Conservation (phyloP, 1,140 invertebrate species). For the Apis dorsata region DNA sequence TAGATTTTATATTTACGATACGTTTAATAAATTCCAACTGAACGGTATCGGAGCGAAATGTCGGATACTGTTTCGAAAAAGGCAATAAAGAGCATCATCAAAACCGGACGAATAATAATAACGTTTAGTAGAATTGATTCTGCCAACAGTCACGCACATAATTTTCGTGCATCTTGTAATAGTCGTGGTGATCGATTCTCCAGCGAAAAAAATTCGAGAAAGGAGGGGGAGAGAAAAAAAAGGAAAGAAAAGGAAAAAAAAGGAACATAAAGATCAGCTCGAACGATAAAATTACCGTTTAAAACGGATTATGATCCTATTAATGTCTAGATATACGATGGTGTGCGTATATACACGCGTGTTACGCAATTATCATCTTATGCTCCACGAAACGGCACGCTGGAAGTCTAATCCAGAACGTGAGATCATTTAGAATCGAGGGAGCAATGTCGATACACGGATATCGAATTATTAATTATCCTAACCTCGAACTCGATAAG, state of each 20-base stretch:
- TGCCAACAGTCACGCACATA: not conserved
- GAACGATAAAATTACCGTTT: constrained; percentile 38
- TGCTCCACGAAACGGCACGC: not conserved
- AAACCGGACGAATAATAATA: not conserved
- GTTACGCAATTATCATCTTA: constrained; percentile 23
- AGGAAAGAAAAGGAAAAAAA: not conserved
- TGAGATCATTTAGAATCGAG: constrained; percentile 55
- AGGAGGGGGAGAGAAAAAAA: not conserved
- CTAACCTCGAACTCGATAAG: constrained; percentile 50
- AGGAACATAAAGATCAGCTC: not conserved
- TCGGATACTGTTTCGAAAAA: not conserved
- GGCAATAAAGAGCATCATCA: not conserved
- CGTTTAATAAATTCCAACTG: not conserved
- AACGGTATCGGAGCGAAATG: not conserved
- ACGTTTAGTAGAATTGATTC: not conserved
- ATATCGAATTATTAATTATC: constrained; percentile 64
- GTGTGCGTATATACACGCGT: not conserved
- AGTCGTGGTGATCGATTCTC: not conserved
- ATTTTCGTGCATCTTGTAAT: not conserved
- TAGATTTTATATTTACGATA: not conserved
- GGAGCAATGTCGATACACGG: constrained; percentile 39
- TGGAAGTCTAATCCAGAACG: constrained; percentile 51
- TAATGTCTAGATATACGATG: not conserved
- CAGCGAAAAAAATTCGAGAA: not conserved
- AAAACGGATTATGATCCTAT: constrained; percentile 28